Conservation (phyloP, 1,140 invertebrate species). For the Solenopsis fugax region DNA sequence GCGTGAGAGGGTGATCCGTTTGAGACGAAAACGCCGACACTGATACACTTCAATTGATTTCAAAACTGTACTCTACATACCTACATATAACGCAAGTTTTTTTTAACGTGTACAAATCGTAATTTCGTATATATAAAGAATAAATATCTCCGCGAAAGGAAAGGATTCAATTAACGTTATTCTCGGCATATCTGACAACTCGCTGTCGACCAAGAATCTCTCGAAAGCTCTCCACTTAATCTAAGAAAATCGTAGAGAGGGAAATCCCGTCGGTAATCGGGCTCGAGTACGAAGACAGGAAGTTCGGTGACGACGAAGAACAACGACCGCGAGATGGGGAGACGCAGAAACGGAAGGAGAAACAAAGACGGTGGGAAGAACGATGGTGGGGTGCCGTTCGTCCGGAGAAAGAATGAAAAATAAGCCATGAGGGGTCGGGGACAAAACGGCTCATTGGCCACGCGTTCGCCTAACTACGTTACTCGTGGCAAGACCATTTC, state of each 20-base stretch:
- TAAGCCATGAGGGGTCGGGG: conserved; percentile 67
- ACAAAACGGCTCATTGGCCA: conserved; percentile 81
- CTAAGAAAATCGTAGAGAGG: conserved; percentile 68
- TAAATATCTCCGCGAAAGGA: neutral
- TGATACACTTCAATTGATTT: neutral
- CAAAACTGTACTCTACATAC: neutral
- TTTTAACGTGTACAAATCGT: neutral
- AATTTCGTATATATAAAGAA: neutral
- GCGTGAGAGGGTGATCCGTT: conserved; percentile 4
- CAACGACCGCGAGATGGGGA: neutral
- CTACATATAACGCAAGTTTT: neutral
- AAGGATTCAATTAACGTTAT: conserved; percentile 63
- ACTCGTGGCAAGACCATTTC: conserved; percentile 75
- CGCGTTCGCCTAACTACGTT: conserved; percentile 80
- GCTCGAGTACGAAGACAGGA: conserved; percentile 36
- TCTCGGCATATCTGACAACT: conserved; percentile 41
- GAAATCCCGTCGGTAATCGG: conserved; percentile 58
- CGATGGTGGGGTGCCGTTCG: conserved; percentile 12
- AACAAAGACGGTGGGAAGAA: conserved; percentile 15
- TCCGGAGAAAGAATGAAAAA: conserved; percentile 68
- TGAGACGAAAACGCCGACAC: conserved; percentile 38
- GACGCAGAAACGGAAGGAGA: conserved; percentile 40
- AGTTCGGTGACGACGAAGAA: conserved; percentile 14
- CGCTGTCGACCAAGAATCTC: conserved; percentile 5
- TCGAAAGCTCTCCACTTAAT: conserved; percentile 61